A percentile compares a stretch with the other conserved stretches of the same genome.
Evolutionary conservation across 2,113 vertebrate species (phyloP).

Genomic region (Ictidomys tridecemlineatus): DNA sequence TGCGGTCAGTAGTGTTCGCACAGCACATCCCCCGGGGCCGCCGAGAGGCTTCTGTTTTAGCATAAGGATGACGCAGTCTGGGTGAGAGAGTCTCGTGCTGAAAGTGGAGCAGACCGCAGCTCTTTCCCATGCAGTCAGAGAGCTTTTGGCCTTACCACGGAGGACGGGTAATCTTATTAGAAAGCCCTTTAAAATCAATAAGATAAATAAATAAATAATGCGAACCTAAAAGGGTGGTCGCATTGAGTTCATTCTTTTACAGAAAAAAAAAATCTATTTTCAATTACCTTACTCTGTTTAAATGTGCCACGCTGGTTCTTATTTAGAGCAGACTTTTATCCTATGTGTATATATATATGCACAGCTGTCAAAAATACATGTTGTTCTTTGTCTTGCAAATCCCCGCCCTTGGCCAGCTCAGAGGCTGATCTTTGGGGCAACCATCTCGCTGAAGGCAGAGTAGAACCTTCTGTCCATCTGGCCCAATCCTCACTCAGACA

Average conservation of each 20-base stretch:
- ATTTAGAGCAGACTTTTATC: conserved; percentile 30
- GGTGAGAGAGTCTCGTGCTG: conserved; percentile 15
- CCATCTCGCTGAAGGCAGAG: conserved; percentile 54
- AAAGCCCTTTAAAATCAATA: conserved; percentile 68
- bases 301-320: conserved; percentile 47
- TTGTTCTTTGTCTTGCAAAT: conserved; percentile 14
- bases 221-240: conserved; percentile 56
- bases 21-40: background rate
- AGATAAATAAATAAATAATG: conserved; percentile 15
- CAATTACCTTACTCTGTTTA: conserved; percentile 51
- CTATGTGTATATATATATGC: background rate
- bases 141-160: conserved; percentile 23
- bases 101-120: conserved; percentile 32
- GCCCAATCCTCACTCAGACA: background rate
- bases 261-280: conserved; percentile 47
- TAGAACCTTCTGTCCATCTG: background rate
- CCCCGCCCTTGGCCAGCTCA: background rate
- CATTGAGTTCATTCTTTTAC: conserved; percentile 51
- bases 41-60: conserved; percentile 23
- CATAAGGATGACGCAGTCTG: conserved; percentile 15
- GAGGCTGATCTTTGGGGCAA: background rate
- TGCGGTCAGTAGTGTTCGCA: conserved; percentile 27
- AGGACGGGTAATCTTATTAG: conserved; percentile 65
- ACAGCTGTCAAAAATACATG: background rate
- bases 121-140: conserved; percentile 63